phyloP scores from a whole-genome alignment of 2,888 invertebrate species.

The Brenthis daphne region DNA sequence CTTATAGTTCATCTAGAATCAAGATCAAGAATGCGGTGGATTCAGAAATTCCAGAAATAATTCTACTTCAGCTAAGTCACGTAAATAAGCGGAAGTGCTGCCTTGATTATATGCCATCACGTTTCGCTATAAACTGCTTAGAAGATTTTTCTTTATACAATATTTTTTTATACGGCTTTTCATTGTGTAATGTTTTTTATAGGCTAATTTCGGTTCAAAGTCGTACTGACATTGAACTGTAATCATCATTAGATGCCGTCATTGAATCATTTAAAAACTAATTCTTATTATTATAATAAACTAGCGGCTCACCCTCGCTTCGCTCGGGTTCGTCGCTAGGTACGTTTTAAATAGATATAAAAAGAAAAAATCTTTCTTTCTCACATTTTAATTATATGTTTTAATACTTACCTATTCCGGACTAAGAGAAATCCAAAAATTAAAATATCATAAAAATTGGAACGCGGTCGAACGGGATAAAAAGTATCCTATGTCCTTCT shows the following conservation, averaged over 20 bases:
- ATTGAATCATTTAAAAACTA: background rate
- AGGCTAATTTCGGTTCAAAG: background rate
- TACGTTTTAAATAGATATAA: no score
- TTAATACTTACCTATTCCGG: no score
- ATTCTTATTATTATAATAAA: background rate
- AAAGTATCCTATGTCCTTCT: no score
- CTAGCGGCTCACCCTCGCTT: no score
- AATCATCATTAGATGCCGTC: background rate
- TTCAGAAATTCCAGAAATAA: conserved; percentile 12
- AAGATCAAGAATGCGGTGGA: conserved; percentile 6
- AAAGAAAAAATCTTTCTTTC: no score
- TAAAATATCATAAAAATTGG: no score
- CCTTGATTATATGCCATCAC: conserved; percentile 21
- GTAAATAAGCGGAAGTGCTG: conserved; percentile 19
- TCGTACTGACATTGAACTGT: background rate
- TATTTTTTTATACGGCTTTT: background rate
- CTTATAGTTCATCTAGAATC: conserved; percentile 3
- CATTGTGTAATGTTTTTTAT: background rate
- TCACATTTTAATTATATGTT: no score
- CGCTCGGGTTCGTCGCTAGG: no score
- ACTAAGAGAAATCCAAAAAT: no score
- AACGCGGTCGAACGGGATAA: no score
- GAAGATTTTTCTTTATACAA: conserved; percentile 16
- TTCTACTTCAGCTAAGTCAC: conserved; percentile 10
- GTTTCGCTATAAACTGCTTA: conserved; percentile 16